Evolutionary conservation across 2,797 vertebrate genomes (phyloP).

Genomic region (Poeciliopsis presidionis): DNA sequence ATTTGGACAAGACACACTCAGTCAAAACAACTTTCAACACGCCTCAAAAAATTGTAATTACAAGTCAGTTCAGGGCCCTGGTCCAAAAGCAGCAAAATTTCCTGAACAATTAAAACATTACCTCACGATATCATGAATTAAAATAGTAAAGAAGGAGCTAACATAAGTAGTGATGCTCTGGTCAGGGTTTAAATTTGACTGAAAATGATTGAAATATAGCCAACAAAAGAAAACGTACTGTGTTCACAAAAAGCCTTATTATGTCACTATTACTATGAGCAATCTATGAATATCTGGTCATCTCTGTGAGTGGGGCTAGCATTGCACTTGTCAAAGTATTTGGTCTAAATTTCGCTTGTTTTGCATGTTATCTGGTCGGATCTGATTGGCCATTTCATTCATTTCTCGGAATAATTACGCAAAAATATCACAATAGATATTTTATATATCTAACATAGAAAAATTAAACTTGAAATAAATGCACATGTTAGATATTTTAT

Average conservation of each 20-base stretch:
- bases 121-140: not conserved
- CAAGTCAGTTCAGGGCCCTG: not conserved
- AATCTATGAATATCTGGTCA: not conserved
- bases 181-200: not conserved
- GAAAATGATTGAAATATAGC: not conserved
- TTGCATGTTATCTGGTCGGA: not conserved
- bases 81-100: not conserved
- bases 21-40: not conserved
- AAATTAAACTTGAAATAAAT: too few relatives aligned
- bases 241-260: not conserved
- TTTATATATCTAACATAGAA: too few relatives aligned
- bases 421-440: not conserved
- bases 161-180: not conserved
- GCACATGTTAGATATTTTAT: too few relatives aligned
- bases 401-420: not conserved
- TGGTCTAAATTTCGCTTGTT: not conserved
- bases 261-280: not conserved
- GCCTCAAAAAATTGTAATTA: not conserved
- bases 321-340: not conserved
- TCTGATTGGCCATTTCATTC: not conserved
- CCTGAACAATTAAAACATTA: not conserved
- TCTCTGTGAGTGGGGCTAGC: not conserved
- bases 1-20: not conserved
- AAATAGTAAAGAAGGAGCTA: not conserved
- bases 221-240: not conserved